phyloP scores from a whole-genome alignment of 2,888 invertebrate genomes.

The Parnassius orleans region DNA sequence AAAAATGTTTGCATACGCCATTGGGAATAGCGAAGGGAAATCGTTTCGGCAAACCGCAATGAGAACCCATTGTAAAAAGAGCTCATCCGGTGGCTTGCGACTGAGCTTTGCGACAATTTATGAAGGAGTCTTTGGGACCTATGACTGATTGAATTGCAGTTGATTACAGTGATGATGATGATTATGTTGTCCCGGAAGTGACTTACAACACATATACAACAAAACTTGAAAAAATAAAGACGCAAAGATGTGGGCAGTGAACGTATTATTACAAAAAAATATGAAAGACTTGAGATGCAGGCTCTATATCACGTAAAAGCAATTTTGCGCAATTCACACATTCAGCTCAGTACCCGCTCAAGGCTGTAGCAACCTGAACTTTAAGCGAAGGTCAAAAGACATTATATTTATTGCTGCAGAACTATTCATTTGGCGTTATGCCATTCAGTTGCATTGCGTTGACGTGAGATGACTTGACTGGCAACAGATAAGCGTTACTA shows the following conservation, averaged over 20 bases:
- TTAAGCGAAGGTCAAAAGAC: slow-evolving; percentile 13
- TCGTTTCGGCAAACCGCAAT: too few species aligned
- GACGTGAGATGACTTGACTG: slow-evolving; percentile 20
- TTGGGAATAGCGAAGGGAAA: too few species aligned
- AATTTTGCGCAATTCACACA: slow-evolving; percentile 7
- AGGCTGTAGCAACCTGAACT: slow-evolving; percentile 15
- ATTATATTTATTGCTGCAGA: background rate
- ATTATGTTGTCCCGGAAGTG: too few species aligned
- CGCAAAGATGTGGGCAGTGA: background rate
- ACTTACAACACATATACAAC: too few species aligned
- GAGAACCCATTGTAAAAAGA: too few species aligned
- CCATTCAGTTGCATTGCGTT: slow-evolving; percentile 7
- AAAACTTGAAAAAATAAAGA: too few species aligned
- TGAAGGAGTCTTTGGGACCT: too few species aligned
- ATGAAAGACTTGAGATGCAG: background rate
- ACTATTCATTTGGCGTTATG: slow-evolving; percentile 11
- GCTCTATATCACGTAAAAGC: slow-evolving; percentile 6
- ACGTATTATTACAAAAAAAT: background rate
- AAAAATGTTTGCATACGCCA: too few species aligned
- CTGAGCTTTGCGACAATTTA: too few species aligned
- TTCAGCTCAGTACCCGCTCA: background rate
- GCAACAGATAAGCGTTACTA: slow-evolving; percentile 15
- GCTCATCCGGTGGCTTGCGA: too few species aligned
- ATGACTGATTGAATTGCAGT: too few species aligned
- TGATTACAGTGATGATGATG: too few species aligned